A percentile compares a stretch with the other conserved stretches of the same genome.
phyloP scores from a whole-genome alignment of 2,888 invertebrate species.

The Psylliodes chrysocephalus region DNA sequence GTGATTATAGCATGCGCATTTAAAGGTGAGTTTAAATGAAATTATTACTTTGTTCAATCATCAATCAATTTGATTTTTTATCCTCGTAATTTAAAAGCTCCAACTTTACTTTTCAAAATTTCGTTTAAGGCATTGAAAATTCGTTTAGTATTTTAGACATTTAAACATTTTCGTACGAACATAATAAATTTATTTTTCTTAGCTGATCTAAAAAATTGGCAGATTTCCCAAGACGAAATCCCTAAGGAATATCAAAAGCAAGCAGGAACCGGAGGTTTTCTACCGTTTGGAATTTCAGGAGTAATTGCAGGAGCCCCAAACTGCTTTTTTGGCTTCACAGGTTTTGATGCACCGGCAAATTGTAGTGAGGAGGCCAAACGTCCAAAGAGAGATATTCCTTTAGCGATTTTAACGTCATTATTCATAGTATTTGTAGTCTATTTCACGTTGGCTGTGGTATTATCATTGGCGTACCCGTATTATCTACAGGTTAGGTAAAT shows the following conservation, averaged over 20 bases:
- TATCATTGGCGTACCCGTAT: constrained; percentile 89
- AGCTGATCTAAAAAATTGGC: constrained; percentile 86
- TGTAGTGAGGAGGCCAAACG: constrained; percentile 88
- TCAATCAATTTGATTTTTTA: no score
- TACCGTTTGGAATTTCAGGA: constrained; percentile 85
- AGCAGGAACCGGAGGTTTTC: constrained; percentile 79
- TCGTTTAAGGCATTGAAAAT: no score
- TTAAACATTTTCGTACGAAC: no score
- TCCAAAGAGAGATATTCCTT: constrained; percentile 88
- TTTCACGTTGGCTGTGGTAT: constrained; percentile 86
- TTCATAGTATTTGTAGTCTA: constrained; percentile 88
- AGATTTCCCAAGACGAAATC: constrained; percentile 71
- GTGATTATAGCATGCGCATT: constrained; percentile 25
- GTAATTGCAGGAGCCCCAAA: constrained; percentile 83
- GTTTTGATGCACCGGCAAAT: constrained; percentile 92
- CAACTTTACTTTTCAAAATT: no score
- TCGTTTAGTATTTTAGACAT: no score
- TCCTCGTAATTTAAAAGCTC: no score
- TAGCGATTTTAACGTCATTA: constrained; percentile 86
- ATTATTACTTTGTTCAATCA: no score
- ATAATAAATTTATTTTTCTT: constrained; percentile 45
- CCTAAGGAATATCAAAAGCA: constrained; percentile 50
- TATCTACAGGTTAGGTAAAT: constrained; percentile 71
- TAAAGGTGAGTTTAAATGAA: constrained; percentile 37
- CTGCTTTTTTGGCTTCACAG: constrained; percentile 93